Conservation (phyloP, 2,888 invertebrate genomes). For the Stomorhina lunata region DNA sequence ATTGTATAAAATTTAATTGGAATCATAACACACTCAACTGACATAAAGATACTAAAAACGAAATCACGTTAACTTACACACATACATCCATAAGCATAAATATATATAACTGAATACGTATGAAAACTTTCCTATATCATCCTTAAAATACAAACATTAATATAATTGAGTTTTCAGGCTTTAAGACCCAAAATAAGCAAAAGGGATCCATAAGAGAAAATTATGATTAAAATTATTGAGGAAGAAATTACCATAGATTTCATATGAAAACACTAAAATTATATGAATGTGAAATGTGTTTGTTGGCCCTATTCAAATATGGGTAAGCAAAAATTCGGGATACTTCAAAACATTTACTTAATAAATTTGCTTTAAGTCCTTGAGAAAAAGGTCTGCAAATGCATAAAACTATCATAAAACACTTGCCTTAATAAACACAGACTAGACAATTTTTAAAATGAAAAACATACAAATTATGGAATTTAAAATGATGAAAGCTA, state of each 20-base stretch:
- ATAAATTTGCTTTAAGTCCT: not conserved
- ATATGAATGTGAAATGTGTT: too few relatives aligned
- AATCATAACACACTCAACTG: not conserved
- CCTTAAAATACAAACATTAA: slow-evolving; percentile 13
- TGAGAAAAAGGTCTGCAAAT: not conserved
- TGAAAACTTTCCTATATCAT: not conserved
- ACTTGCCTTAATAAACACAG: not conserved
- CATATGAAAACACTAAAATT: too few relatives aligned
- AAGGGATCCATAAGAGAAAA: slow-evolving; percentile 2
- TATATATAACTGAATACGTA: not conserved
- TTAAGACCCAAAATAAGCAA: not conserved
- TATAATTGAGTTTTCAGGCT: slow-evolving; percentile 46
- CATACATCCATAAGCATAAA: not conserved
- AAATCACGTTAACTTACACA: not conserved
- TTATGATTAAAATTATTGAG: too few relatives aligned
- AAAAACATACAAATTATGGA: not conserved
- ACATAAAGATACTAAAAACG: not conserved
- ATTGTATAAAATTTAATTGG: slow-evolving; percentile 40
- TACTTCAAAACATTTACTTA: not conserved
- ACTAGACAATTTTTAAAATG: not conserved
- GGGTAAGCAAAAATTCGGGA: not conserved
- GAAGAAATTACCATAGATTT: too few relatives aligned
- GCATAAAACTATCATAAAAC: not conserved
- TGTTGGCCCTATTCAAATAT: not conserved
- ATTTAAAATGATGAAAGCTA: not conserved